Conservation (phyloP, 2,797 vertebrate genomes). For the Falco concolor region DNA sequence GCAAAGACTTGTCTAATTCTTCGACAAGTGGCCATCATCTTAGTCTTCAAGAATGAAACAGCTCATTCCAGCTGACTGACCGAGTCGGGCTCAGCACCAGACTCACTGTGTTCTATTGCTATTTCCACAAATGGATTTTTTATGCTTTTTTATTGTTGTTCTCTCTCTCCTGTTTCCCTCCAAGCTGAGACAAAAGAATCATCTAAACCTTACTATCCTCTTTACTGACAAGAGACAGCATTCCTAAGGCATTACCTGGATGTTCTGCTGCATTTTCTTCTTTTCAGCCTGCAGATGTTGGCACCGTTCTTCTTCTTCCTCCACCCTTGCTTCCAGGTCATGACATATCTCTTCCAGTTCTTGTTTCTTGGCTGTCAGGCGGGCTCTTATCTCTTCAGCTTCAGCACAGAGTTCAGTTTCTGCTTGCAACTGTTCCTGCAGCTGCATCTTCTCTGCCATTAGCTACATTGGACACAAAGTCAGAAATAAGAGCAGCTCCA, state of each 20-base stretch:
- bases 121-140: neutral
- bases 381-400: slow-evolving; percentile 93
- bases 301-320: slow-evolving; percentile 94
- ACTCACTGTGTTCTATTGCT: neutral
- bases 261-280: slow-evolving; percentile 99
- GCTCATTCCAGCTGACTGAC: neutral
- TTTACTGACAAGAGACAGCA: neutral
- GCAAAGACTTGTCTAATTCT: neutral
- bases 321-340: slow-evolving; percentile 93
- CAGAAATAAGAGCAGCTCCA: neutral
- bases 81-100: neutral
- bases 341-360: slow-evolving; percentile 98
- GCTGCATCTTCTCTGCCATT: slow-evolving; percentile 87
- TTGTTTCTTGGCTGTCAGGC: slow-evolving; percentile 92
- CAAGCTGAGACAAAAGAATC: neutral
- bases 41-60: neutral
- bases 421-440: slow-evolving; percentile 97
- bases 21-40: neutral
- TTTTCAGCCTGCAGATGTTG: slow-evolving; percentile 85
- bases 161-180: neutral
- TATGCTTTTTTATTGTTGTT: neutral
- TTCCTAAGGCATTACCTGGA: slow-evolving; percentile 73
- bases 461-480: slow-evolving; percentile 72
- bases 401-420: slow-evolving; percentile 96
- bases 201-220: neutral